These are phyloP conservation scores for Deilephila porcellus DNA, from an alignment of 2,888 invertebrate species.

Conservation along the genomic window DNA sequence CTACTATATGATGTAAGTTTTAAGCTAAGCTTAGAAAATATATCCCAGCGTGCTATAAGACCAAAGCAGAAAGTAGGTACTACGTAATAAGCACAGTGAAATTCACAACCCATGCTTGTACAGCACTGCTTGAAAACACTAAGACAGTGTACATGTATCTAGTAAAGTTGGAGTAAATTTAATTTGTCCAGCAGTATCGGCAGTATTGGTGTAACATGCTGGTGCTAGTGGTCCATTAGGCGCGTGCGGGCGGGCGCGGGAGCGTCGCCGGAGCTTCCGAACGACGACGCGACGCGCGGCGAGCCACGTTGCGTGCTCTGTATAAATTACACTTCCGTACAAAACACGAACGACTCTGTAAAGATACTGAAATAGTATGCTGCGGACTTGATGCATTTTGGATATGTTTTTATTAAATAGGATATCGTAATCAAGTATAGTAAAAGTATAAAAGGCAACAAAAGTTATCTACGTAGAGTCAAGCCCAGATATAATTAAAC, in stretches of 20 bases:
- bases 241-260: conserved; percentile 11
- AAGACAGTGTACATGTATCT: too few relatives aligned
- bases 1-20: too few relatives aligned
- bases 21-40: too few relatives aligned
- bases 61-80: too few relatives aligned
- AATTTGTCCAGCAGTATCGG: conserved; percentile 1
- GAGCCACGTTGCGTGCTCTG: conserved; percentile 34
- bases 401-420: not conserved
- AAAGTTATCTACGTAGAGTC: too few relatives aligned
- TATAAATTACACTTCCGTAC: conserved; percentile 40
- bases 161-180: not conserved
- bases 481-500: too few relatives aligned
- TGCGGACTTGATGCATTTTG: conserved; percentile 31
- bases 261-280: conserved; percentile 10
- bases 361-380: conserved; percentile 36
- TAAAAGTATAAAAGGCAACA: too few relatives aligned
- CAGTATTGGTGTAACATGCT: conserved; percentile 19
- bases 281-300: not conserved
- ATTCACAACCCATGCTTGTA: too few relatives aligned
- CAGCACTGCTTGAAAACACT: too few relatives aligned
- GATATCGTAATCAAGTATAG: too few relatives aligned
- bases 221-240: conserved; percentile 28
- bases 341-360: conserved; percentile 32
- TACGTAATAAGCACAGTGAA: too few relatives aligned
- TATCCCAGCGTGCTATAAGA: too few relatives aligned